Conservation (phyloP, 1,140 invertebrate genomes). For the Cylas formicarius region DNA sequence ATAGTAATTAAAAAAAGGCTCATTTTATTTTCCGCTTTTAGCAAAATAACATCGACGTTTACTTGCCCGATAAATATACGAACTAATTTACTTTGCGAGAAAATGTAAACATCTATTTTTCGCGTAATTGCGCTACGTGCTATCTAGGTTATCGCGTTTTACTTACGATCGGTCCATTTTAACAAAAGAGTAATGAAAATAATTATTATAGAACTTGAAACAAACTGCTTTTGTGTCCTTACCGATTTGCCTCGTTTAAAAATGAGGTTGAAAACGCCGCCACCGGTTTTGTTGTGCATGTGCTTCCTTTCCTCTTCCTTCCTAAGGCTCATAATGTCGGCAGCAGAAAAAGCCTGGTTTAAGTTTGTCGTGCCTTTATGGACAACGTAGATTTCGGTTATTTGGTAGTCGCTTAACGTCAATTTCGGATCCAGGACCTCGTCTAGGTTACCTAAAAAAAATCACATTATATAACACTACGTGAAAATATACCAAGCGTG, state of each 20-base stretch:
- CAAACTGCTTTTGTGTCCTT: no score
- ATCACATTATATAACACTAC: conserved; percentile 2
- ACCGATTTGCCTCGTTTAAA: conserved; percentile 43
- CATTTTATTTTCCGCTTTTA: no score
- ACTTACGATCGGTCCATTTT: no score
- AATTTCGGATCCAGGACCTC: conserved; percentile 51
- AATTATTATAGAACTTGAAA: not conserved
- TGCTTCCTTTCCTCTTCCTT: conserved; percentile 50
- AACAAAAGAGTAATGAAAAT: not conserved
- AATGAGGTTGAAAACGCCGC: conserved; percentile 49
- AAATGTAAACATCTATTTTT: no score
- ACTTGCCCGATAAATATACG: no score
- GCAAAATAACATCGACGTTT: no score
- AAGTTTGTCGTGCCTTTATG: conserved; percentile 46
- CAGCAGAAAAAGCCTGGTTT: conserved; percentile 50
- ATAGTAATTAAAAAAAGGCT: no score
- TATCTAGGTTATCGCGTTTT: no score
- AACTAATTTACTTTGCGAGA: no score
- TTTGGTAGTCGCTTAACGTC: conserved; percentile 56
- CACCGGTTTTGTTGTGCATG: conserved; percentile 44
- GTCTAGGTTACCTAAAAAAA: conserved; percentile 53
- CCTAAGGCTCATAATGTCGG: conserved; percentile 57
- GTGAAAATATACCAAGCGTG: not conserved
- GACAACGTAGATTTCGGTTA: conserved; percentile 59
- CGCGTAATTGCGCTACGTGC: no score